Base-by-base conservation (phyloP, 2,888 invertebrate genomes). In the Oscheius sp. region DNA sequence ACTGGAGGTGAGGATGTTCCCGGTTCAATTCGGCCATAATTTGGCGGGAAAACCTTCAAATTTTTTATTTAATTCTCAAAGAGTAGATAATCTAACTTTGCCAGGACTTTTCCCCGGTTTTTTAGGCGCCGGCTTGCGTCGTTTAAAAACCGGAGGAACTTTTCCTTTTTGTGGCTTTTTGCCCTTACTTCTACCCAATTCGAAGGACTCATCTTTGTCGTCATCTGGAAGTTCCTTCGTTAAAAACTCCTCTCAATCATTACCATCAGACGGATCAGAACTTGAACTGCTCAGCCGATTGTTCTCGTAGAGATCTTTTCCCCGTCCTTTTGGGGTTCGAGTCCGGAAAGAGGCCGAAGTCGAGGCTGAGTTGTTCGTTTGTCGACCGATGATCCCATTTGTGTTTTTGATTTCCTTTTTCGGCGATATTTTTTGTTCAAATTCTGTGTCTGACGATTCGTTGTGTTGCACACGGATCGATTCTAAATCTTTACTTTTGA, bases 161-260 rank as follows among this genome's bases (percentile, higher is more conserved):
- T 64, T 64, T 34, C 64, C 64, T 20, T 64, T 64, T 48, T 46
- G 34, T 29, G 64, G 64, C 20, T 64, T 64, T 20, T 50, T 64
- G 17, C 50, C 45, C 10, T 45, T 42, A 27, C n/a, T 29, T 25
- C 45, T 45, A 17, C 61, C 64, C 15, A 64, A 20, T 12, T 31
- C 33, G 33, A 46, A 64, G 2, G 64, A 64, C 17, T 23, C 31
- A n/a, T 64, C 64, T 17, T 33, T 48, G 25, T 64, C 64, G 50
- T 64, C 50, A 48, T 64, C 50, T 64, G n/a, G n/a, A 29, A 33
- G 10, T 5, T 5, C 4, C 12, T 17, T 48, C 12, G 25, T 48
- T 48, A 20, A 17, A 5, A 42, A 48, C 8, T 23, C 10, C 29
- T 5, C 4, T n/a, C 3, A 29, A 5, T 8, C 53, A 5, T 20